phyloP scores from a whole-genome alignment of 2,888 invertebrate genomes.

The Sabellastarte sp. region DNA sequence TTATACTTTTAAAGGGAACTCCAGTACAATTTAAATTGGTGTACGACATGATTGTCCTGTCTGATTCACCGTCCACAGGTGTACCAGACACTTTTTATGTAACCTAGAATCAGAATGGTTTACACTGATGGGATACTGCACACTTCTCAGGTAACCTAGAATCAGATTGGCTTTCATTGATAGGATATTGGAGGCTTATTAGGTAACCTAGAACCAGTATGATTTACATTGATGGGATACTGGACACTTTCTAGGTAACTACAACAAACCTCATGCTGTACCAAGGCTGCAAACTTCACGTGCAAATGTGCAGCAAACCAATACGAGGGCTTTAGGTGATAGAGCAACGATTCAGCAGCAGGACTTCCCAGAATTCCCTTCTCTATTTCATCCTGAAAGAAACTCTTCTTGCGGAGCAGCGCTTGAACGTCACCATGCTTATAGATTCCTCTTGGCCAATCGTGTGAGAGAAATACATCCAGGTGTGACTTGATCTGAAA shows the following conservation, averaged over 20 bases:
- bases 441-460: constrained; percentile 92
- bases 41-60: too few relatives aligned
- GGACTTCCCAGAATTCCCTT: constrained; percentile 81
- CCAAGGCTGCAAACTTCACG: constrained; percentile 87
- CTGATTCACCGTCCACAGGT: too few relatives aligned
- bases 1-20: too few relatives aligned
- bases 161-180: too few relatives aligned
- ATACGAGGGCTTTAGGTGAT: constrained; percentile 75
- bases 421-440: constrained; percentile 77
- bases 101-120: too few relatives aligned
- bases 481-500: constrained; percentile 63
- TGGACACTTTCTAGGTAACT: neutral
- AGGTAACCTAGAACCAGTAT: too few relatives aligned
- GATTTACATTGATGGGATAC: neutral
- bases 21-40: too few relatives aligned
- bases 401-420: constrained; percentile 76
- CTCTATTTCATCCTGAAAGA: constrained; percentile 81
- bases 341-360: constrained; percentile 79
- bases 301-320: constrained; percentile 97
- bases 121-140: too few relatives aligned
- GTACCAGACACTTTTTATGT: too few relatives aligned
- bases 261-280: constrained; percentile 68
- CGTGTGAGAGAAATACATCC: constrained; percentile 92
- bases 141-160: too few relatives aligned
- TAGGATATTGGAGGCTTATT: too few relatives aligned